A percentile compares a stretch with the other conserved stretches of the same genome.
Conservation (phyloP, 2,797 vertebrate genomes). For the Acipenser transmontanus region DNA sequence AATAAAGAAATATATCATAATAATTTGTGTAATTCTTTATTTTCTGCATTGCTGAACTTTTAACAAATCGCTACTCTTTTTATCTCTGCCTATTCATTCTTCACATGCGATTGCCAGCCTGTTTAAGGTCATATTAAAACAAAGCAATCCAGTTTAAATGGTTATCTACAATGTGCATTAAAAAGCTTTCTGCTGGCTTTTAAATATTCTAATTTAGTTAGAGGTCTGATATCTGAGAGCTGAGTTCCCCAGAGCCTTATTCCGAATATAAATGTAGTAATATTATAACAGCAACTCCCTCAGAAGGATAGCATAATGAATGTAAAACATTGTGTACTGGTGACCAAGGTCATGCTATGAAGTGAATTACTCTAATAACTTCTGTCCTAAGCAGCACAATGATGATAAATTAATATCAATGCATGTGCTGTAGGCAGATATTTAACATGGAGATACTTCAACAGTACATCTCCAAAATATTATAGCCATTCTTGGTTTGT, state of each 20-base stretch:
- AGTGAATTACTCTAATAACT: conserved; percentile 96
- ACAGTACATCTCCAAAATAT: neutral
- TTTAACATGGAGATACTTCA: too few relatives aligned
- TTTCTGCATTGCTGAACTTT: neutral
- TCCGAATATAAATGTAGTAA: conserved; percentile 95
- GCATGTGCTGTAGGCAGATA: too few relatives aligned
- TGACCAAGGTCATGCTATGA: conserved; percentile 86
- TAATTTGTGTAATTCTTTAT: neutral
- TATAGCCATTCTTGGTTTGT: conserved; percentile 32
- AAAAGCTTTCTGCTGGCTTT: conserved; percentile 77
- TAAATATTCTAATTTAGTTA: conserved; percentile 85
- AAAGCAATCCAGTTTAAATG: conserved; percentile 77
- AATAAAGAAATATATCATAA: neutral
- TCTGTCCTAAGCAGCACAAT: conserved; percentile 84
- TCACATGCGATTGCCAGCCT: conserved; percentile 72
- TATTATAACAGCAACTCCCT: conserved; percentile 83
- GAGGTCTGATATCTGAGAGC: conserved; percentile 65
- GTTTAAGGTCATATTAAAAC: conserved; percentile 74
- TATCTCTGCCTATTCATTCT: conserved; percentile 61
- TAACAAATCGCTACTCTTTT: conserved; percentile 8
- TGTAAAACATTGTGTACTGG: conserved; percentile 85
- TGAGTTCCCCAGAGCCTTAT: conserved; percentile 76
- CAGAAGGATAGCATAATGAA: conserved; percentile 87
- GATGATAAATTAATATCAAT: conserved; percentile 89
- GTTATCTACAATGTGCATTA: conserved; percentile 73